Evolutionary conservation across 1,140 invertebrate genomes (phyloP).

Genomic region (Anoplophora glabripennis): DNA sequence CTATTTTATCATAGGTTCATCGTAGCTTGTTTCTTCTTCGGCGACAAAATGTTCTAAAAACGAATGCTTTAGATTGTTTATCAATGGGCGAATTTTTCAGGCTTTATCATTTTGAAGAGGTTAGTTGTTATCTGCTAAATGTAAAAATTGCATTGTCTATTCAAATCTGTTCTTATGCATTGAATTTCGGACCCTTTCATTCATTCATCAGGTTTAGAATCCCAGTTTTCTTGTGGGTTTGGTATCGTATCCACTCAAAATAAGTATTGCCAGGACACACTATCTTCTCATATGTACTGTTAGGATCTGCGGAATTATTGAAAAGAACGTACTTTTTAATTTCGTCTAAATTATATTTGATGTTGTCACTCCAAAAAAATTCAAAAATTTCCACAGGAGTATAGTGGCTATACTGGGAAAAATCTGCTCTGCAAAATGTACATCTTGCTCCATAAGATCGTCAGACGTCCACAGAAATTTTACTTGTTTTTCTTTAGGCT

Average conservation of each 20-base stretch:
- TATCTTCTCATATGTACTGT: constrained; percentile 18
- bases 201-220: constrained; percentile 24
- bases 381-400: constrained; percentile 22
- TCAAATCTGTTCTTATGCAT: constrained; percentile 35
- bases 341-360: constrained; percentile 17
- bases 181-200: constrained; percentile 21
- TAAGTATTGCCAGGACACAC: constrained; percentile 26
- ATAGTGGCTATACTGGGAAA: background rate
- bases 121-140: constrained; percentile 27
- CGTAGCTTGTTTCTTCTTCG: constrained; percentile 10
- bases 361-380: constrained; percentile 13
- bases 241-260: constrained; percentile 23
- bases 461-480: constrained; percentile 10
- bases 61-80: constrained; percentile 1
- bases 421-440: constrained; percentile 15
- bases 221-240: constrained; percentile 21
- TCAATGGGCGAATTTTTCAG: constrained; percentile 27
- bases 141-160: constrained; percentile 21
- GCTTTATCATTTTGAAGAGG: constrained; percentile 18
- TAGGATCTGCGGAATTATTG: constrained; percentile 15
- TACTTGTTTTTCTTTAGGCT: constrained; percentile 6
- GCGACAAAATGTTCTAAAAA: constrained; percentile 23
- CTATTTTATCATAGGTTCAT: constrained; percentile 31
- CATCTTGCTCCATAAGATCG: constrained; percentile 8
- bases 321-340: constrained; percentile 21